Percentiles rank a stretch among this genome's conserved stretches.
phyloP scores from a whole-genome alignment of 1,140 invertebrate species.

The Xylocopa sonorina region DNA sequence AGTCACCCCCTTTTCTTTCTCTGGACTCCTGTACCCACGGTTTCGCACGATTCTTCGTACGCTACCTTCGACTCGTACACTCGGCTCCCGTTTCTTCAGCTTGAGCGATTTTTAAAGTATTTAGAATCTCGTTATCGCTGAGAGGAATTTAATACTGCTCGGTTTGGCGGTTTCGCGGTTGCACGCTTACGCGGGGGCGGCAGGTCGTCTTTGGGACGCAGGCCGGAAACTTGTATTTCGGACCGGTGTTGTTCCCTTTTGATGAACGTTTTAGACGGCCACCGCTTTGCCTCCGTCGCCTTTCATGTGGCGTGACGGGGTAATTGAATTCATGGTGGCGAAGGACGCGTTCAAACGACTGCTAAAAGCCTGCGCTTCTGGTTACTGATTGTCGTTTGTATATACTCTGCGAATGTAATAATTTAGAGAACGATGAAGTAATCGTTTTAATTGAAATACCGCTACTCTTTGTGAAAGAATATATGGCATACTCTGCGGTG shows the following conservation, averaged over 20 bases:
- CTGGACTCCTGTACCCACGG: not conserved
- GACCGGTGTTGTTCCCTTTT: not conserved
- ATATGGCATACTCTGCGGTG: no score
- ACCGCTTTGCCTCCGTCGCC: not conserved
- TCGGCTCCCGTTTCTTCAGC: conserved; percentile 8
- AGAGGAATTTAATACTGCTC: conserved; percentile 69
- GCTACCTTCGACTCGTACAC: not conserved
- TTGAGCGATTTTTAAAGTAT: conserved; percentile 64
- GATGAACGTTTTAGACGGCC: conserved; percentile 16
- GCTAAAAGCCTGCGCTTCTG: not conserved
- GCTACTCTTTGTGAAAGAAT: no score
- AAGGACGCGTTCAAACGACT: not conserved
- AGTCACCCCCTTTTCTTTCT: not conserved
- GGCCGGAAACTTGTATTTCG: conserved; percentile 9
- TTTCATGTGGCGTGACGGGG: not conserved
- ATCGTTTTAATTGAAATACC: not conserved
- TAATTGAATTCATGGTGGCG: conserved; percentile 1
- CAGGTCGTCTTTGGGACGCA: not conserved
- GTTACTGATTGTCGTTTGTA: not conserved
- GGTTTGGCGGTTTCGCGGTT: conserved; percentile 60
- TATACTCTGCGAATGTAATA: not conserved
- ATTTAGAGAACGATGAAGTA: not conserved
- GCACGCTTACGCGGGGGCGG: conserved; percentile 50
- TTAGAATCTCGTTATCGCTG: conserved; percentile 65
- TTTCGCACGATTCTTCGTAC: conserved; percentile 30